Evolutionary conservation across 64 coral and sea anemone species (phyloP), one percentile per base, ranked within the genome.

Genomic region (Platygyra sinensis): DNA sequence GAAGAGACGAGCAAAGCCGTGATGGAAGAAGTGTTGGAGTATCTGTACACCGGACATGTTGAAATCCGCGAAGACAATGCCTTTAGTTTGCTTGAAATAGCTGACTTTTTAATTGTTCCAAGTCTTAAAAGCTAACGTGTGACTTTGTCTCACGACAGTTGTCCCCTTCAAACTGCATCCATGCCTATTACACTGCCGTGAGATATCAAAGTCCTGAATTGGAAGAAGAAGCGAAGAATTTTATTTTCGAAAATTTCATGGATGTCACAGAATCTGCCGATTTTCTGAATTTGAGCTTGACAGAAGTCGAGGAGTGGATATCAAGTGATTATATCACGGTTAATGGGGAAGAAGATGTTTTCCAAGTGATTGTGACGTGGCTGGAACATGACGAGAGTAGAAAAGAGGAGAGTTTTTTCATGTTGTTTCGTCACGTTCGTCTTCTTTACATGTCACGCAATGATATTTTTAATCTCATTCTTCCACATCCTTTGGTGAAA

Each of bases 21-120:
- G 16, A 54, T 69, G n/a, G 77, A 81, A n/a, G 62, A 90, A 31
- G 20, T 90, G 1, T 54, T 90, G 62, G 72, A 62, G 4, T 90
- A 90, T 81, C 17, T 90, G 29, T 81, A 90, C 77, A 90, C 88
- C 15, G 88, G 88, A n/a, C 51, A 81, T 72, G 88, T 90, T 8
- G 28, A 90, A 17, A 36, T 90, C 62, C 55, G 46, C 11, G 77
- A 81, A 2, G 20, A 42, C 2, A 90, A 90, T 33, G 88, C 76
- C 0, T 62, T 55, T 32, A 62, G 49, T 80, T 54, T 90, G 52
- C 27, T 90, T 54, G 30, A 75, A 2, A 52, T 67, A 29, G 88
- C 88, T 10, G 59, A 90, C 19, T 90, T 80, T 52, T 79, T 90
- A 18, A 22, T 90, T 57, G 32, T 90, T 30, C 36, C 88, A n/a